phyloP scores from a whole-genome alignment of 2,797 vertebrate genomes.

The Thaleichthys pacificus region DNA sequence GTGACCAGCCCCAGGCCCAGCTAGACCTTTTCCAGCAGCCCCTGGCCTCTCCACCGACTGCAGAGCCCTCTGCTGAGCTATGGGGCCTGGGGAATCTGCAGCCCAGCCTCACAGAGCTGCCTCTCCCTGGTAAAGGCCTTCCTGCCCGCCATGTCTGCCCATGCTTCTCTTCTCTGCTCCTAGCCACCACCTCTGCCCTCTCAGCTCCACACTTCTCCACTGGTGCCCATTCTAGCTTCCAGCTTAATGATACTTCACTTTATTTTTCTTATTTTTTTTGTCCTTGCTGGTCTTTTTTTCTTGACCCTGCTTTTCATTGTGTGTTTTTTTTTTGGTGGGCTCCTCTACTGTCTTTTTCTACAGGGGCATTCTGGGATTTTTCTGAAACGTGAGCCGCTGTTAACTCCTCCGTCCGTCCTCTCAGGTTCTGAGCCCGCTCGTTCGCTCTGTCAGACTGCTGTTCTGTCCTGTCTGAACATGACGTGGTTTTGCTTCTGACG shows the following conservation, averaged over 20 bases:
- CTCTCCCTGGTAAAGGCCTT: conserved; percentile 52
- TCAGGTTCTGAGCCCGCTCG: too few relatives aligned
- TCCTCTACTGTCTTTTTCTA: not conserved
- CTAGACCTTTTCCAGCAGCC: conserved; percentile 29
- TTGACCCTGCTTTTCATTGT: not conserved
- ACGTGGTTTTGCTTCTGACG: too few relatives aligned
- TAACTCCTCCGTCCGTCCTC: too few relatives aligned
- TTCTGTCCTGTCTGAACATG: too few relatives aligned
- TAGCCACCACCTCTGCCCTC: not conserved
- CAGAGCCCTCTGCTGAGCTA: conserved; percentile 16
- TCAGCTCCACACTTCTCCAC: not conserved
- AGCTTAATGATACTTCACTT: not conserved
- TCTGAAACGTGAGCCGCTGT: not conserved
- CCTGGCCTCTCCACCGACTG: conserved; percentile 27
- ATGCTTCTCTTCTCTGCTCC: not conserved
- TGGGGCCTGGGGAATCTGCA: conserved; percentile 41
- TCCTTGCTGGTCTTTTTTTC: not conserved
- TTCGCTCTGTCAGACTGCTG: not conserved
- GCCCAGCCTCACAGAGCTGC: conserved; percentile 35
- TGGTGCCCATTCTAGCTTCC: not conserved
- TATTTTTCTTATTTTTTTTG: too few relatives aligned
- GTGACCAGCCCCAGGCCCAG: conserved; percentile 35
- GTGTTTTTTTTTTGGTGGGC: not conserved
- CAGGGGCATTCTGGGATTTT: not conserved
- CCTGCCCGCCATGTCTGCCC: not conserved